Conservation (phyloP, 1,140 invertebrate species). For the Drosophila leontia region DNA sequence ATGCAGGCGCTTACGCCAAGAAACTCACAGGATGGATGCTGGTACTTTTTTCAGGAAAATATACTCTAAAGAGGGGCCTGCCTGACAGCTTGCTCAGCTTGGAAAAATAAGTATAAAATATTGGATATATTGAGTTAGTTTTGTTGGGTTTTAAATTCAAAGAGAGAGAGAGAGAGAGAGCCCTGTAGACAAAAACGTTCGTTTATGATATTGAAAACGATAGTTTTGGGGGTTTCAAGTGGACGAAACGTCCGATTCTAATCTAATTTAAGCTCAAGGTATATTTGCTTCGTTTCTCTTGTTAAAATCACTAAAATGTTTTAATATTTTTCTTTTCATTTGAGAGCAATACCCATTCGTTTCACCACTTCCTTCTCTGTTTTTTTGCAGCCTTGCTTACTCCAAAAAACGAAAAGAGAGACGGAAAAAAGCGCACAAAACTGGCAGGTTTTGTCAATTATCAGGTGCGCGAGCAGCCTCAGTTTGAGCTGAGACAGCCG, state of each 20-base stretch:
- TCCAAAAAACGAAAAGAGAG: conserved; percentile 5
- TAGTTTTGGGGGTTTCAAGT: no score
- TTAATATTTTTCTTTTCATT: background rate
- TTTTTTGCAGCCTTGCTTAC: conserved; percentile 38
- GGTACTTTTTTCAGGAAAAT: conserved; percentile 1
- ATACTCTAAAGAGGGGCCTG: background rate
- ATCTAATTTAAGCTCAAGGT: no score
- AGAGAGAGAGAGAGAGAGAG: no score
- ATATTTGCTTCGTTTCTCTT: no score
- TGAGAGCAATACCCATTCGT: background rate
- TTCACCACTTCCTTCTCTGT: background rate
- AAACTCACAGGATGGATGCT: conserved; percentile 8
- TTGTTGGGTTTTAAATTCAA: no score
- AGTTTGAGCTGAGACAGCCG: background rate
- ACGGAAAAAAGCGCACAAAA: conserved; percentile 33
- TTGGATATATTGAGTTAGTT: no score
- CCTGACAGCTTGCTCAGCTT: background rate
- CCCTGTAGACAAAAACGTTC: no score
- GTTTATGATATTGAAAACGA: no score
- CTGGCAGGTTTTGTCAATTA: conserved; percentile 81
- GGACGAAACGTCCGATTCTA: no score
- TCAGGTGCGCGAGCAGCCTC: conserved; percentile 57
- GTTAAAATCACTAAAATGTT: no score
- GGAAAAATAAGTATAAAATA: background rate
- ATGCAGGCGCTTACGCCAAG: conserved; percentile 42